Conservation (phyloP, 30 jellyfish, hydroid and myxozoan genomes). For the Aurelia coerulea region DNA sequence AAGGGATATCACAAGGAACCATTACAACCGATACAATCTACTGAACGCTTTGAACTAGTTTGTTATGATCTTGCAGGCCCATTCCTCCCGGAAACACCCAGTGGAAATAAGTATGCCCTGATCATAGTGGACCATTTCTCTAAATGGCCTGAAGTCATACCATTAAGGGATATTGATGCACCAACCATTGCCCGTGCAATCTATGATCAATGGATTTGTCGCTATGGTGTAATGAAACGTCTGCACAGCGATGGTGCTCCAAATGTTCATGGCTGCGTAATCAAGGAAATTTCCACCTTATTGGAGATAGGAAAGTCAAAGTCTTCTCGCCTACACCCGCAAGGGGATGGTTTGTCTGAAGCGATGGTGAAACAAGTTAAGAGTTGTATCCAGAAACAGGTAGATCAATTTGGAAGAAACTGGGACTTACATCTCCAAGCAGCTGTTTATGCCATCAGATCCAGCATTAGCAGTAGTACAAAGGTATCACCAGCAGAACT, state of each 20-base stretch:
- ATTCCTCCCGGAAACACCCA: constrained; percentile 15
- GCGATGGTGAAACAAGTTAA: constrained; percentile 49
- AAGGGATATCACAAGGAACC: constrained; percentile 42
- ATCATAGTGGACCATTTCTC: constrained; percentile 15
- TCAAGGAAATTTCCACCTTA: background rate
- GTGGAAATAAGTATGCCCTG: constrained; percentile 17
- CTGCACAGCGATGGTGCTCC: constrained; percentile 44
- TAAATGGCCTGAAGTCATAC: constrained; percentile 34
- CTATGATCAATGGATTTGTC: constrained; percentile 28
- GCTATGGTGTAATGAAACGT: constrained; percentile 38
- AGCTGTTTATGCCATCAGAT: constrained; percentile 16
- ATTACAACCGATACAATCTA: constrained; percentile 28
- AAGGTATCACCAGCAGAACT: too few relatives aligned
- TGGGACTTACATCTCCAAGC: constrained; percentile 24
- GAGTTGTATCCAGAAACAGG: constrained; percentile 33
- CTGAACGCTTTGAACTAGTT: constrained; percentile 20
- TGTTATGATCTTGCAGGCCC: constrained; percentile 48
- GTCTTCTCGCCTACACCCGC: constrained; percentile 41
- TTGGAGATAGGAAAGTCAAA: constrained; percentile 31
- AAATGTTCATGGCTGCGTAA: constrained; percentile 36
- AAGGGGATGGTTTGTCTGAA: constrained; percentile 45
- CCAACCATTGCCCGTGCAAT: constrained; percentile 20
- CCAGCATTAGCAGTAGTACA: constrained; percentile 26
- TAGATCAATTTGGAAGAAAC: constrained; percentile 19
- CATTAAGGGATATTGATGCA: constrained; percentile 3